These are phyloP conservation scores for Drosophila rubida DNA, from an alignment of 2,888 invertebrate genomes.

Conservation along the genomic window DNA sequence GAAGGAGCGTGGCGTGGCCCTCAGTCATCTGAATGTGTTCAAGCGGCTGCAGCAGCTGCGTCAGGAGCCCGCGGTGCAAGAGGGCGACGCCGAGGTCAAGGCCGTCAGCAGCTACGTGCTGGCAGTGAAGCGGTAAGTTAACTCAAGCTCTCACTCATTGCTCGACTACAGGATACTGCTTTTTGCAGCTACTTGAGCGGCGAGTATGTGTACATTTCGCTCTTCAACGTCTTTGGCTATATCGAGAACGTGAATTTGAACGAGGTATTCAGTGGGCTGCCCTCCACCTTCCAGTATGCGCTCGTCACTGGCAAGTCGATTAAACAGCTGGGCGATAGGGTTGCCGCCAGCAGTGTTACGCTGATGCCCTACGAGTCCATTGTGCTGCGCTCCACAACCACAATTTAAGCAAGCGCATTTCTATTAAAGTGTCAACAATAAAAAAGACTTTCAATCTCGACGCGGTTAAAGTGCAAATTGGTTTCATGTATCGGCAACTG, in stretches of 20 bases:
- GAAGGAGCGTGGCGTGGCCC: slow-evolving; percentile 84
- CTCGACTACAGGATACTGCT: not conserved
- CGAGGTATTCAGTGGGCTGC: slow-evolving; percentile 62
- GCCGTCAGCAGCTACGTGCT: slow-evolving; percentile 85
- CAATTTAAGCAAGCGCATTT: slow-evolving; percentile 17
- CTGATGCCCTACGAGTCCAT: slow-evolving; percentile 78
- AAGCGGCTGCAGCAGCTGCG: slow-evolving; percentile 86
- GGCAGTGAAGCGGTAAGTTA: slow-evolving; percentile 82
- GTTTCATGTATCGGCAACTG: slow-evolving; percentile 10
- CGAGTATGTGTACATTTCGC: slow-evolving; percentile 83
- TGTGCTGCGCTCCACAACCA: slow-evolving; percentile 69
- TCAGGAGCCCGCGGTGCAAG: slow-evolving; percentile 85
- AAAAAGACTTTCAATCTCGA: not conserved
- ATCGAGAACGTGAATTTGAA: slow-evolving; percentile 84
- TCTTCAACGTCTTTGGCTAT: slow-evolving; percentile 85
- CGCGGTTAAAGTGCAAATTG: not conserved
- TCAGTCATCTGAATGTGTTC: slow-evolving; percentile 88
- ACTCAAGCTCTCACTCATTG: rapidly evolving
- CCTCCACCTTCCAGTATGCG: slow-evolving; percentile 72
- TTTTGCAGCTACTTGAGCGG: slow-evolving; percentile 58
- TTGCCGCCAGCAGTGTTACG: slow-evolving; percentile 59
- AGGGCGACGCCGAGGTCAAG: slow-evolving; percentile 86
- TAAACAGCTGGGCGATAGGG: slow-evolving; percentile 69
- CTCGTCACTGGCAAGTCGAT: slow-evolving; percentile 79
- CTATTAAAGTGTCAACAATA: slow-evolving; percentile 9